These are phyloP conservation scores for Hystrix cristata DNA, from an alignment of 2,113 vertebrate genomes.

Conservation along the genomic window DNA sequence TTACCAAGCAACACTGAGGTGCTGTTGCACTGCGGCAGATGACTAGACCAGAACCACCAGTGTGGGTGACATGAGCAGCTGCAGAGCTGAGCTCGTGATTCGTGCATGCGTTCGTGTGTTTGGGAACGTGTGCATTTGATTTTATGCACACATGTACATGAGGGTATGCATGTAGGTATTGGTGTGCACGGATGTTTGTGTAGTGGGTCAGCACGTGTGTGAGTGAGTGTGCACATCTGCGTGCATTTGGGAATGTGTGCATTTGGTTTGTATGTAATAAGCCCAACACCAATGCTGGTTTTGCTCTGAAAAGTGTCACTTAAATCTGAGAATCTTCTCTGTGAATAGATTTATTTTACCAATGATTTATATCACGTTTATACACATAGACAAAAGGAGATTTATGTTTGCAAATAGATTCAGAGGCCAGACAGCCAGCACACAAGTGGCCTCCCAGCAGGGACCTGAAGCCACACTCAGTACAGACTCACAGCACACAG, in stretches of 20 bases:
- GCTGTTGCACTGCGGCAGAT: too few species aligned
- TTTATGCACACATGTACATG: background rate
- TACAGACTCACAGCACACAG: background rate
- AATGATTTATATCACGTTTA: background rate
- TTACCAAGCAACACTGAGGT: background rate
- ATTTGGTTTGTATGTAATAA: too few species aligned
- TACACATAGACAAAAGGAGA: slow-evolving; percentile 11
- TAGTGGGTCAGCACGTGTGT: background rate
- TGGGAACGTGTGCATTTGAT: background rate
- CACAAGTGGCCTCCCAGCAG: too few species aligned
- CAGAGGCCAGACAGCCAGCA: background rate
- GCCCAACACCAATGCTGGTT: too few species aligned
- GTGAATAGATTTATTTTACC: background rate
- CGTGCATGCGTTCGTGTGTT: background rate
- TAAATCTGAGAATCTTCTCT: background rate
- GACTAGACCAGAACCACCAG: background rate
- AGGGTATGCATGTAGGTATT: too few species aligned
- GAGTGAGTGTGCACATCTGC: too few species aligned
- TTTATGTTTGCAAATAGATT: background rate
- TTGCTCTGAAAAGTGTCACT: background rate
- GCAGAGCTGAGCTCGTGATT: background rate
- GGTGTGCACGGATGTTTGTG: background rate
- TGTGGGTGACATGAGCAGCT: too few species aligned
- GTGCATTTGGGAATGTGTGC: background rate
- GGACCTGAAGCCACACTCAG: too few species aligned